Conservation (phyloP, 2,888 invertebrate genomes). For the Pherbina coryleti region DNA sequence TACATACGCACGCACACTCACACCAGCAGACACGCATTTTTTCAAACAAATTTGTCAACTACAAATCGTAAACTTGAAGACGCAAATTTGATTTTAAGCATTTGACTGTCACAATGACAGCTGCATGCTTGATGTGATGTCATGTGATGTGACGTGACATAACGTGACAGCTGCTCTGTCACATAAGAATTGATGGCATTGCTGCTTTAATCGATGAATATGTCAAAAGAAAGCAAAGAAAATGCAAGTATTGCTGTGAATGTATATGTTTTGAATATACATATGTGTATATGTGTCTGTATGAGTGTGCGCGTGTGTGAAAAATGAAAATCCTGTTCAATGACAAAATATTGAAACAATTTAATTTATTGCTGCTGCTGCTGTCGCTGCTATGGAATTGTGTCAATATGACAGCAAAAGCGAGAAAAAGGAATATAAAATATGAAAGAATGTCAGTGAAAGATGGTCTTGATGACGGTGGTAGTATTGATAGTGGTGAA, state of each 20-base stretch:
- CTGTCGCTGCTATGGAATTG: slow-evolving; percentile 1
- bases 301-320: background rate
- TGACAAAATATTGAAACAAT: slow-evolving; percentile 29
- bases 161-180: slow-evolving; percentile 30
- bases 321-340: slow-evolving; percentile 11
- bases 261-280: background rate
- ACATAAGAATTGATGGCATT: slow-evolving; percentile 15
- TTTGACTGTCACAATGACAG: slow-evolving; percentile 40
- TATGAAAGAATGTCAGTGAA: background rate
- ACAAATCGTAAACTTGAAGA: slow-evolving; percentile 33
- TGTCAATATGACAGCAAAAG: background rate
- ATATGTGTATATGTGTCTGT: background rate
- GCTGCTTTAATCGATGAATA: slow-evolving; percentile 5
- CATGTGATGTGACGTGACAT: background rate
- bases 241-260: background rate
- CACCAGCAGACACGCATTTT: background rate
- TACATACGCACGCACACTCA: background rate
- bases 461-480: background rate
- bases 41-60: slow-evolving; percentile 38
- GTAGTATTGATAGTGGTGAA: background rate
- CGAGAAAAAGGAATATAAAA: background rate
- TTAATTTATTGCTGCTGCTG: slow-evolving; percentile 27
- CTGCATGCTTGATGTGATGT: slow-evolving; percentile 17
- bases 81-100: slow-evolving; percentile 45
- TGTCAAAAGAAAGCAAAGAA: background rate